Conservation (phyloP, 2,888 invertebrate species). For the Cordylochernes scorpioides region DNA sequence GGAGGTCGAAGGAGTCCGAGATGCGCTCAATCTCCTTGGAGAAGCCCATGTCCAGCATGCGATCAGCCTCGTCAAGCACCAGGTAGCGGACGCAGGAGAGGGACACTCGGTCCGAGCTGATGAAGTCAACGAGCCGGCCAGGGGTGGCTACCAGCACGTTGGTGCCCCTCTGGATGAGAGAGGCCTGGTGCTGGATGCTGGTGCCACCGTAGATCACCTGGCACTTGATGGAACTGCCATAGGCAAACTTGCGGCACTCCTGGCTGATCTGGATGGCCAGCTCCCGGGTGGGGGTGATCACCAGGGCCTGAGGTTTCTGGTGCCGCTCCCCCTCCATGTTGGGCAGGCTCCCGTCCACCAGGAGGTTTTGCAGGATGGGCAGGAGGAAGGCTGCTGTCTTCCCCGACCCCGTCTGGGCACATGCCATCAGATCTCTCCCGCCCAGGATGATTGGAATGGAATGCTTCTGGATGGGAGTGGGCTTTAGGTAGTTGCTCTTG, state of each 20-base stretch:
- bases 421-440: slow-evolving; percentile 76
- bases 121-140: slow-evolving; percentile 38
- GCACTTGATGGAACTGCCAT: slow-evolving; percentile 41
- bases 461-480: slow-evolving; percentile 81
- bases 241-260: slow-evolving; percentile 56
- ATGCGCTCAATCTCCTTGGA: slow-evolving; percentile 27
- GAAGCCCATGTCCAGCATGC: slow-evolving; percentile 52
- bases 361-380: slow-evolving; percentile 50
- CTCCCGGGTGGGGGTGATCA: slow-evolving; percentile 76
- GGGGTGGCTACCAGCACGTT: slow-evolving; percentile 46
- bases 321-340: slow-evolving; percentile 12
- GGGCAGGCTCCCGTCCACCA: slow-evolving; percentile 18
- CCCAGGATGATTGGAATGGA: slow-evolving; percentile 53
- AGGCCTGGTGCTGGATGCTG: slow-evolving; percentile 39
- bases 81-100: slow-evolving; percentile 33
- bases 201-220: slow-evolving; percentile 64
- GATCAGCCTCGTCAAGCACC: slow-evolving; percentile 54
- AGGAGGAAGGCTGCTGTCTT: slow-evolving; percentile 83
- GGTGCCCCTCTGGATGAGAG: slow-evolving; percentile 32
- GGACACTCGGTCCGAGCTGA: too few relatives aligned
- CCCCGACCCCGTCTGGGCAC: slow-evolving; percentile 92
- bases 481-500: slow-evolving; percentile 49
- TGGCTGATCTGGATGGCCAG: slow-evolving; percentile 59
- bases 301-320: slow-evolving; percentile 50
- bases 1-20: slow-evolving; percentile 31